These are phyloP conservation scores for Oppia nitens DNA, from an alignment of 1,140 invertebrate genomes.

Conservation along the genomic window DNA sequence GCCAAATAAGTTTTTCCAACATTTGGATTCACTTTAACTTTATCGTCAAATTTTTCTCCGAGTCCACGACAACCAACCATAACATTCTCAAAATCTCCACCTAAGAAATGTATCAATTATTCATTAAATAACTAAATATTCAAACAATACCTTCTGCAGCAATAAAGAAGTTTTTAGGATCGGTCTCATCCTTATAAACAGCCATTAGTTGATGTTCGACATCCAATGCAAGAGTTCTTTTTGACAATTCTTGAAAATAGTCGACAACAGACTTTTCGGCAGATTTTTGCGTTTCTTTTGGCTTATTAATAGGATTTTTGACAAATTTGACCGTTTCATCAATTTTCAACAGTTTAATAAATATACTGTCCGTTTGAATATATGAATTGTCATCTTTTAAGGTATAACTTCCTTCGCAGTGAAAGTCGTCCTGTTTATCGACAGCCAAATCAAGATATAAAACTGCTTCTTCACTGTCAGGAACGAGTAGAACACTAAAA, in stretches of 20 bases:
- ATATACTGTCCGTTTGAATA: no score
- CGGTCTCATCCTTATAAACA: neutral
- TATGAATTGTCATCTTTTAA: no score
- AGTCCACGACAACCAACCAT: neutral
- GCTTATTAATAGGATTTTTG: neutral
- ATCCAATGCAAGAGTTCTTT: neutral
- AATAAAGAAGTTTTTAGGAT: neutral
- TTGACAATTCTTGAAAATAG: neutral
- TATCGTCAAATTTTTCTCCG: neutral
- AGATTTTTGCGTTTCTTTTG: neutral
- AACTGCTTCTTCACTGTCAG: neutral
- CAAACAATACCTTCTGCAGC: neutral
- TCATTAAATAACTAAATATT: neutral
- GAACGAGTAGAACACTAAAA: conserved; percentile 36
- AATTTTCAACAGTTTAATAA: no score
- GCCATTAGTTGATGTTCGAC: neutral
- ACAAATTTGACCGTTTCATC: neutral
- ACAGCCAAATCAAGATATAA: neutral
- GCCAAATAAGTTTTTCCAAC: neutral
- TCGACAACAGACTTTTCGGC: neutral
- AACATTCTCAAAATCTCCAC: neutral
- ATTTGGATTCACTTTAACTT: neutral
- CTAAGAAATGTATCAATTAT: neutral
- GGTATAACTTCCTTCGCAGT: no score
- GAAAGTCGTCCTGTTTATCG: no score